phyloP scores from a whole-genome alignment of 1,140 invertebrate species.

The Stegodyphus mimosarum region DNA sequence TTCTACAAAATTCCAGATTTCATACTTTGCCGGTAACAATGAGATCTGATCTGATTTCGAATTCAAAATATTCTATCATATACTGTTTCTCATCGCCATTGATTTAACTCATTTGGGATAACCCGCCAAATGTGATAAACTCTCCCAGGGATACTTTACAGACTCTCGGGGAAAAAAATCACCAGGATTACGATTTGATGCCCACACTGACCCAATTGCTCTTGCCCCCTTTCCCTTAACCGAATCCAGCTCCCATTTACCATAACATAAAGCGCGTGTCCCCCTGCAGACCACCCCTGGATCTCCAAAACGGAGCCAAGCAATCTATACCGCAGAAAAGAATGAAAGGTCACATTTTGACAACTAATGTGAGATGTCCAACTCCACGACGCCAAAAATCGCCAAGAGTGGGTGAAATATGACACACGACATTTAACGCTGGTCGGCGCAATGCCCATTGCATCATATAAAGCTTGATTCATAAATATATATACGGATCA shows the following conservation, averaged over 20 bases:
- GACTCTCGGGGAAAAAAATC: constrained; percentile 19
- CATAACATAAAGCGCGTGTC: constrained; percentile 28
- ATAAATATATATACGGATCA: constrained; percentile 33
- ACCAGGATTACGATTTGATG: constrained; percentile 37
- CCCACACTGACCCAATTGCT: constrained; percentile 28
- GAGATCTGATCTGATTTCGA: too few relatives aligned
- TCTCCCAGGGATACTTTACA: neutral
- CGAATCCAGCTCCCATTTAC: constrained; percentile 20
- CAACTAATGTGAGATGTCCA: constrained; percentile 51
- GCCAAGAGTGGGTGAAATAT: constrained; percentile 47
- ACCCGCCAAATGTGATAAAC: neutral
- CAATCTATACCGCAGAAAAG: neutral
- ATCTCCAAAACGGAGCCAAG: neutral
- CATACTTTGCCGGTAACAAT: too few relatives aligned
- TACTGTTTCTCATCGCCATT: too few relatives aligned
- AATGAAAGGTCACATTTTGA: constrained; percentile 25
- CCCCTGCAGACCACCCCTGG: too few relatives aligned
- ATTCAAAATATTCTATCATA: too few relatives aligned
- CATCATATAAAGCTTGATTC: constrained; percentile 36
- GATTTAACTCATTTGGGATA: neutral
- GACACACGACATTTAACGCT: constrained; percentile 47
- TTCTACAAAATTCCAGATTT: too few relatives aligned
- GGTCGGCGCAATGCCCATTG: constrained; percentile 19
- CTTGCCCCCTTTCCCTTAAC: neutral
- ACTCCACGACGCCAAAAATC: constrained; percentile 53